A percentile compares a stretch with the other conserved stretches of the same genome.
phyloP scores from a whole-genome alignment of 2,888 invertebrate genomes.

The Aporophyla nigra region DNA sequence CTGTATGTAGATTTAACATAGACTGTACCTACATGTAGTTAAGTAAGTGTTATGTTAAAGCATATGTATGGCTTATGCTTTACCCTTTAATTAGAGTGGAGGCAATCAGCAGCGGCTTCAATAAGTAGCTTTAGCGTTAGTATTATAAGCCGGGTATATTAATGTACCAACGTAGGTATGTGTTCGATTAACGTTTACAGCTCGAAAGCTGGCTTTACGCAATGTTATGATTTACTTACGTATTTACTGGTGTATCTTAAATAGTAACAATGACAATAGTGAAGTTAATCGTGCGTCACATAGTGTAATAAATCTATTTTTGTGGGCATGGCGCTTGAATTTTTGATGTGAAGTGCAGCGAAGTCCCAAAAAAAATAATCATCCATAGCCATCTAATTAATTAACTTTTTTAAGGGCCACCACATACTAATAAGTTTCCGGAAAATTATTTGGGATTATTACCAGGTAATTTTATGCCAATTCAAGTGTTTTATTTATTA shows the following conservation, averaged over 20 bases:
- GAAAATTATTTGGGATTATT: neutral
- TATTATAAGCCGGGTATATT: neutral
- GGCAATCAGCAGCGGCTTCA: conserved; percentile 32
- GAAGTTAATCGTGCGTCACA: no score
- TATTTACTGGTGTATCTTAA: neutral
- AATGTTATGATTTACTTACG: neutral
- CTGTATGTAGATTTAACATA: neutral
- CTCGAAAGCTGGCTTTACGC: neutral
- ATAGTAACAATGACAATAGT: no score
- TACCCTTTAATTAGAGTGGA: conserved; percentile 41
- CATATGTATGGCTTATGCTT: conserved; percentile 42
- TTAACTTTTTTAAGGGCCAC: neutral
- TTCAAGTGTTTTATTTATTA: neutral
- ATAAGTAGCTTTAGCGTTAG: conserved; percentile 13
- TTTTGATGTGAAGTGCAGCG: neutral
- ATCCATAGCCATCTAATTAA: neutral
- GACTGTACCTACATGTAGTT: neutral
- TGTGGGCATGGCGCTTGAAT: neutral
- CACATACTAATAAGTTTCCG: neutral
- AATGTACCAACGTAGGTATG: neutral
- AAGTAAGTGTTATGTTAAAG: conserved; percentile 7
- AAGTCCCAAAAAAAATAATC: neutral
- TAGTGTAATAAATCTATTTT: neutral
- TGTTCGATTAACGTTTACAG: neutral
- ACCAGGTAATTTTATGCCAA: neutral